phyloP scores from a whole-genome alignment of 2,888 invertebrate genomes.

The Buathra laborator region DNA sequence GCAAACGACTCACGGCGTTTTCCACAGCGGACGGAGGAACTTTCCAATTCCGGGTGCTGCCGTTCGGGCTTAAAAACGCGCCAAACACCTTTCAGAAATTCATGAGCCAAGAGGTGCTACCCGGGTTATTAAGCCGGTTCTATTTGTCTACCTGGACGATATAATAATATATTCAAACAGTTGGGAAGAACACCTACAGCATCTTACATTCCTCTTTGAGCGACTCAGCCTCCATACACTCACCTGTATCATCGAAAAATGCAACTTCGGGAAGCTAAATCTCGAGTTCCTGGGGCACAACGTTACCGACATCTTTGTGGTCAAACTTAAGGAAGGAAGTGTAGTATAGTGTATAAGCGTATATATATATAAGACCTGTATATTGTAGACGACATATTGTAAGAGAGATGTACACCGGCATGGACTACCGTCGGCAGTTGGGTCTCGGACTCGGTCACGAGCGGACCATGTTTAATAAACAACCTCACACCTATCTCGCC shows the following conservation, averaged over 20 bases:
- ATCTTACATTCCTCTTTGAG: slow-evolving; percentile 69
- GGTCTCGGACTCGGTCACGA: no score
- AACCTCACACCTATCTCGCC: no score
- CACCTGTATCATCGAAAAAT: slow-evolving; percentile 59
- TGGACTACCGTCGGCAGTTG: no score
- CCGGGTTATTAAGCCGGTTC: slow-evolving; percentile 66
- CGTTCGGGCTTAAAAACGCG: slow-evolving; percentile 46
- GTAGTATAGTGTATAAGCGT: no score
- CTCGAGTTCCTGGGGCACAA: slow-evolving; percentile 62
- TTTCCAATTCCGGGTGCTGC: no score
- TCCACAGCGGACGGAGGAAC: slow-evolving; percentile 62
- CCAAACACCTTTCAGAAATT: slow-evolving; percentile 62
- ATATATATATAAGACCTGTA: no score
- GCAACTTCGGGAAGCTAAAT: slow-evolving; percentile 53
- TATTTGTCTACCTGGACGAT: slow-evolving; percentile 76
- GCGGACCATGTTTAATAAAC: no score
- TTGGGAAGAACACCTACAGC: slow-evolving; percentile 67
- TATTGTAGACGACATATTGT: no score
- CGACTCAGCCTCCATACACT: slow-evolving; percentile 61
- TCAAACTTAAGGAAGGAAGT: slow-evolving; percentile 5
- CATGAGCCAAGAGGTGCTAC: slow-evolving; percentile 58
- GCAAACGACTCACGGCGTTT: slow-evolving; percentile 75
- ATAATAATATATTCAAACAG: slow-evolving; percentile 72
- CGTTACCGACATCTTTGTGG: background rate
- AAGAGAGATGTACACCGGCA: no score